These are phyloP conservation scores for Sturnira hondurensis DNA, from an alignment of 2,113 vertebrate species.

Conservation along the genomic window DNA sequence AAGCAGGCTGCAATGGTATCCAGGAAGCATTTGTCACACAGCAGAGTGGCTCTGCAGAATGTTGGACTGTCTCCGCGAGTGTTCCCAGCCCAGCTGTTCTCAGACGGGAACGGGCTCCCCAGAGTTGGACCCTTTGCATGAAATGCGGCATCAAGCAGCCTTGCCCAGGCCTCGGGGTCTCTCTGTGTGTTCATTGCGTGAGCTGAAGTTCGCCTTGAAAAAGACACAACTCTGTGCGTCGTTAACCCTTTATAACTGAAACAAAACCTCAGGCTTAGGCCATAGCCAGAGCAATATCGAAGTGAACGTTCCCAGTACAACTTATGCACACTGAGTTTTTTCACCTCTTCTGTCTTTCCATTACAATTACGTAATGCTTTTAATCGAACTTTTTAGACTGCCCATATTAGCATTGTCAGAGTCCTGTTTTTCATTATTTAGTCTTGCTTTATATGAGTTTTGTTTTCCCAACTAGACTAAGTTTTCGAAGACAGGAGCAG, in stretches of 20 bases:
- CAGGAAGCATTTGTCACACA: conserved; percentile 44
- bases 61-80: neutral
- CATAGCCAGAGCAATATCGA: neutral
- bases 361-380: neutral
- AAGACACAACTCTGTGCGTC: neutral
- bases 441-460: conserved; percentile 10
- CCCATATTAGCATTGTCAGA: neutral
- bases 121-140: conserved; percentile 49
- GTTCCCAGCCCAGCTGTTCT: conserved; percentile 74
- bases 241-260: conserved; percentile 42
- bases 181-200: neutral
- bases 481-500: neutral
- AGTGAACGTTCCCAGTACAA: neutral
- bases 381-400: neutral
- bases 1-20: conserved; percentile 5
- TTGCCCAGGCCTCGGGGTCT: conserved; percentile 33
- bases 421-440: neutral
- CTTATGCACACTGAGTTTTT: neutral
- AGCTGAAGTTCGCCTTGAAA: conserved; percentile 28
- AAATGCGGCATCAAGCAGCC: conserved; percentile 58
- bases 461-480: conserved; percentile 11
- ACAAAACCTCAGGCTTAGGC: neutral
- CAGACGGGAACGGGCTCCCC: conserved; percentile 71
- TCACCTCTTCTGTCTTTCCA: neutral
- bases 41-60: conserved; percentile 29